phyloP scores from a whole-genome alignment of 2,888 invertebrate species.

The Pyrochroa serraticornis region DNA sequence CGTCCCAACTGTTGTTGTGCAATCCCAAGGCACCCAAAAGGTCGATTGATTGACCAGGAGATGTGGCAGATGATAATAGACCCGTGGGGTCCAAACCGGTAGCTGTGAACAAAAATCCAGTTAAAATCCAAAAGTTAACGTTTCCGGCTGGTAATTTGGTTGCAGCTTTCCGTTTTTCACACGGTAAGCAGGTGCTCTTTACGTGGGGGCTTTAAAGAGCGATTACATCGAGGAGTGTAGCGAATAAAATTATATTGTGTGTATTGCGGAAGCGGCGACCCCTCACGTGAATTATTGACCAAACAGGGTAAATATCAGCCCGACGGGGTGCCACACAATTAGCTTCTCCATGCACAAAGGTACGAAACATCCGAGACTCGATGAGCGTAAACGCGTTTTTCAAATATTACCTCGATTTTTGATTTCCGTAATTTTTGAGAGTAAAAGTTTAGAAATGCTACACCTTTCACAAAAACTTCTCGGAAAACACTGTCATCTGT shows the following conservation, averaged over 20 bases:
- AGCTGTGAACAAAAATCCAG: slow-evolving; percentile 56
- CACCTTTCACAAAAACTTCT: too few species aligned
- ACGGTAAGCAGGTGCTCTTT: slow-evolving; percentile 17
- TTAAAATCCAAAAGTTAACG: neutral
- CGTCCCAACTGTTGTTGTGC: slow-evolving; percentile 76
- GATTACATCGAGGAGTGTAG: slow-evolving; percentile 7
- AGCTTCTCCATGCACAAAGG: slow-evolving; percentile 4
- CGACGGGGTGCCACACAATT: slow-evolving; percentile 11
- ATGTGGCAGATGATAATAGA: slow-evolving; percentile 48
- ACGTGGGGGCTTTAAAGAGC: slow-evolving; percentile 5
- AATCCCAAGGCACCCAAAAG: slow-evolving; percentile 79
- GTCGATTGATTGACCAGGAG: slow-evolving; percentile 66
- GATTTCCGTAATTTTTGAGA: too few species aligned
- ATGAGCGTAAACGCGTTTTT: too few species aligned
- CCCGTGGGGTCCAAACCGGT: slow-evolving; percentile 62
- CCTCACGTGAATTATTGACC: slow-evolving; percentile 35
- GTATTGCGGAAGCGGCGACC: slow-evolving; percentile 30
- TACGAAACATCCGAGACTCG: slow-evolving; percentile 5
- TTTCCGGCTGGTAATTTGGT: neutral
- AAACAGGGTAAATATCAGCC: slow-evolving; percentile 32
- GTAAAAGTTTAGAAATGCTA: too few species aligned
- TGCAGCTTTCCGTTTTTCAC: slow-evolving; percentile 23
- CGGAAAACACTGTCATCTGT: too few species aligned
- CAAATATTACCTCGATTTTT: too few species aligned
- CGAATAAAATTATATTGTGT: slow-evolving; percentile 14